phyloP scores from a whole-genome alignment of 2,113 vertebrate species.

The Leucopternis melanops region DNA sequence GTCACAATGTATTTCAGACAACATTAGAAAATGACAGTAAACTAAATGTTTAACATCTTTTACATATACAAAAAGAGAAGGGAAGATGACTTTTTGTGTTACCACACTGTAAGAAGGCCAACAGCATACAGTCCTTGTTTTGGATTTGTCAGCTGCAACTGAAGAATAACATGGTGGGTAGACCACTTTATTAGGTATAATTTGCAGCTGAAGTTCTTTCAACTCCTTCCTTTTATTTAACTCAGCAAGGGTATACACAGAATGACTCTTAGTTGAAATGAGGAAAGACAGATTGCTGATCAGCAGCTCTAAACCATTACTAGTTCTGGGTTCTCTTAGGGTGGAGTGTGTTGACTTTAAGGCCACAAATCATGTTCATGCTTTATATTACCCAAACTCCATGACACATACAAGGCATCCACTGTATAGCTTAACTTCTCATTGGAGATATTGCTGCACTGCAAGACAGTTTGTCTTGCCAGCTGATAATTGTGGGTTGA shows the following conservation, averaged over 20 bases:
- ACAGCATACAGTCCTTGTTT: neutral
- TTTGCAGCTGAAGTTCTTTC: neutral
- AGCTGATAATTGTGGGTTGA: neutral
- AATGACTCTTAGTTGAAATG: neutral
- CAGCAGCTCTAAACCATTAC: neutral
- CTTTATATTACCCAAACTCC: neutral
- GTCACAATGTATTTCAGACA: constrained; percentile 36
- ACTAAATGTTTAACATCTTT: constrained; percentile 35
- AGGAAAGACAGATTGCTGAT: neutral
- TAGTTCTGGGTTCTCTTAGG: neutral
- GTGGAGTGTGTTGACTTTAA: neutral
- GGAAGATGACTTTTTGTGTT: neutral
- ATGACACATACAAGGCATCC: neutral
- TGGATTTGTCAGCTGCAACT: neutral
- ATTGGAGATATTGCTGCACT: neutral
- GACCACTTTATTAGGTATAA: neutral
- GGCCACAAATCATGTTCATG: neutral
- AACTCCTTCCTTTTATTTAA: neutral
- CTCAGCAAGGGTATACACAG: neutral
- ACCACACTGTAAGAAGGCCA: neutral
- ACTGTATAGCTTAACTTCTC: neutral
- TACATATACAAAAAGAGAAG: neutral
- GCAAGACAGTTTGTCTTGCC: neutral
- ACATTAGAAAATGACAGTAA: constrained; percentile 27
- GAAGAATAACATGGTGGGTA: neutral